Evolutionary conservation across 2,113 vertebrate species (phyloP).

Genomic region (Sturnira hondurensis): DNA sequence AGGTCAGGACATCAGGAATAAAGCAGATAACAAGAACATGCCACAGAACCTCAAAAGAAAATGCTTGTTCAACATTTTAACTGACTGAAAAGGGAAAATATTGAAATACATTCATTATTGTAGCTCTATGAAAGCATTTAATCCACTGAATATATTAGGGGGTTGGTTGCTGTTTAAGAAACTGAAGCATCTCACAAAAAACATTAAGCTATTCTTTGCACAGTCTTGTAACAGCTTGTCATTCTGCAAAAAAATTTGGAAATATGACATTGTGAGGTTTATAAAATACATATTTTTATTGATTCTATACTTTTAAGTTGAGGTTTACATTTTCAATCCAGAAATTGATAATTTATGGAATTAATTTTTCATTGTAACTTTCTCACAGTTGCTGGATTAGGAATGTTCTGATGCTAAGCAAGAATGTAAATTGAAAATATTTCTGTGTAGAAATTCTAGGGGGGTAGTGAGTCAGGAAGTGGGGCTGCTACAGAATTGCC

Average conservation of each 20-base stretch:
- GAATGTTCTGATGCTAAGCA: conserved; percentile 35
- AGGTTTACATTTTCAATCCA: conserved; percentile 53
- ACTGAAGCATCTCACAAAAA: neutral
- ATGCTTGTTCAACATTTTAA: conserved; percentile 1
- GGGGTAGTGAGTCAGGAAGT: neutral
- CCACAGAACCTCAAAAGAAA: neutral
- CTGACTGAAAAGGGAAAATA: conserved; percentile 14
- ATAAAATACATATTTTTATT: conserved; percentile 51
- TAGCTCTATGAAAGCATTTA: conserved; percentile 4
- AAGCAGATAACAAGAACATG: neutral
- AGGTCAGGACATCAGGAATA: neutral
- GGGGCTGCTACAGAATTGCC: neutral
- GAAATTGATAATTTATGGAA: conserved; percentile 64
- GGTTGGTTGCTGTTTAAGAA: neutral
- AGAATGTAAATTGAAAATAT: conserved; percentile 43
- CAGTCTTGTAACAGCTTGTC: conserved; percentile 3
- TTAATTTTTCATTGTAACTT: conserved; percentile 69
- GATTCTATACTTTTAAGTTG: conserved; percentile 61
- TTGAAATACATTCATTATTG: neutral
- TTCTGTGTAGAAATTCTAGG: conserved; percentile 44
- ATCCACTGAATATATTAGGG: neutral
- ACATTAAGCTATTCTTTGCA: neutral
- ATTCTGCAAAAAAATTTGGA: conserved; percentile 14
- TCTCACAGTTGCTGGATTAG: conserved; percentile 53
- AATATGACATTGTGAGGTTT: conserved; percentile 38